Evolutionary conservation across 2,113 vertebrate species (phyloP), one percentile per base, ranked within the genome.

Genomic region (Poeciliopsis prolifica): DNA sequence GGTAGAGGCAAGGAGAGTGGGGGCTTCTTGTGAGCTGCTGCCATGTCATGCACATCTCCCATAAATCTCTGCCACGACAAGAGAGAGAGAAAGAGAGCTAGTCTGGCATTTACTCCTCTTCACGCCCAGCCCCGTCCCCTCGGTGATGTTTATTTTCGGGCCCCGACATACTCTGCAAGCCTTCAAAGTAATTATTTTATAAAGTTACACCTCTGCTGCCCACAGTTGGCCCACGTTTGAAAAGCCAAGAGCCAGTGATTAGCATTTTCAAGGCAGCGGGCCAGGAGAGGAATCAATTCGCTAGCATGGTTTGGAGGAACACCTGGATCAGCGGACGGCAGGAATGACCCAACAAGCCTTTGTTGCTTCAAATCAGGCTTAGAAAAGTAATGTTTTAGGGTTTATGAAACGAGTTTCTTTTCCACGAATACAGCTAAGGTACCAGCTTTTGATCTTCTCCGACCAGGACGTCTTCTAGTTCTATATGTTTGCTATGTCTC

Each of bases 11-110:
- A 77, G 70, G 77, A 44, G 48, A 42, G 9, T 83, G 83, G 87
- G 91, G 87, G 91, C 89, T 91, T 74, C 88, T 88, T 86, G 79
- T 95, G 94, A 94, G 92, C 86, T 83, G 81, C 65, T 93, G 91
- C 93, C 94, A 92, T 89, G 90, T 91, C 94, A 94, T 54, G 83
- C 84, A 92, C 92, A 95, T 94, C 93, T 91, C 94, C 93, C 93
- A 94, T 94, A 93, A 92, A 95, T 95, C 88, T 94, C 83, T 82
- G 62, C 65, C 86, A 86, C 79, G 72, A 84, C 90, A 86, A 29
- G 61, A 44, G 74, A 58, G 26, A 10, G 81, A 81, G 84, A 90
- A 87, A 29, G 63, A 44, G 74, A 58, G 30, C 40, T 65, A 72
- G 85, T 29, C 72, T 71, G 72, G 60, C 61, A 58, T 79, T 77